A percentile compares a stretch with the other conserved stretches of the same genome.
These are phyloP conservation scores for Vesta saturnalis DNA, from an alignment of 2,888 invertebrate genomes.

Conservation along the genomic window DNA sequence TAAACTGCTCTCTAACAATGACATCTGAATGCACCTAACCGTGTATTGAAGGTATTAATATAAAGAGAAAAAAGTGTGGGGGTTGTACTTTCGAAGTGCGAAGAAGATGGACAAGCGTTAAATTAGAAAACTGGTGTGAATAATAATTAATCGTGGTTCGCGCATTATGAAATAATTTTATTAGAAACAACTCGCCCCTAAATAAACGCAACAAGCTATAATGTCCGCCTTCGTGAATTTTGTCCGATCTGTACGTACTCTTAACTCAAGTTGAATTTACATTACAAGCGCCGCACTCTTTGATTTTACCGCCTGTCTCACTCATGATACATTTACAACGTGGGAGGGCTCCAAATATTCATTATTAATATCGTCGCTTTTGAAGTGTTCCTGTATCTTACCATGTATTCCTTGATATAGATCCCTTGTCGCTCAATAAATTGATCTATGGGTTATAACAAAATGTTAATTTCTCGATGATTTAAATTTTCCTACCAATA, in stretches of 20 bases:
- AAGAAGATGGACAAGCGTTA: slow-evolving; percentile 40
- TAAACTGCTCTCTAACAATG: no score
- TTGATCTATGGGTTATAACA: slow-evolving; percentile 38
- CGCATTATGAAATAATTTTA: slow-evolving; percentile 38
- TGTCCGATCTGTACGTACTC: slow-evolving; percentile 28
- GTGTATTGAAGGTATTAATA: no score
- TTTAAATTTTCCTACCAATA: slow-evolving; percentile 11
- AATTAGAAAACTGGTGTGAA: slow-evolving; percentile 36
- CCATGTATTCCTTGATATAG: slow-evolving; percentile 45
- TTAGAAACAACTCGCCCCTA: slow-evolving; percentile 35
- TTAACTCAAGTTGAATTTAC: slow-evolving; percentile 41
- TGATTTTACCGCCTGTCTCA: slow-evolving; percentile 49
- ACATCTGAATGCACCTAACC: no score
- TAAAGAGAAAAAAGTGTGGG: no score
- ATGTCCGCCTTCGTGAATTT: slow-evolving; percentile 38
- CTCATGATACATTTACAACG: slow-evolving; percentile 57
- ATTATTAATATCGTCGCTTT: slow-evolving; percentile 48
- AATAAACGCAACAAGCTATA: slow-evolving; percentile 36
- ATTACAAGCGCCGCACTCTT: slow-evolving; percentile 49
- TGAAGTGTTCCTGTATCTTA: slow-evolving; percentile 45
- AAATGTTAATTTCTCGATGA: slow-evolving; percentile 18
- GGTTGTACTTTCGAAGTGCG: no score
- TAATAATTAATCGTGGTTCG: slow-evolving; percentile 43
- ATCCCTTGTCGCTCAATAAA: slow-evolving; percentile 42
- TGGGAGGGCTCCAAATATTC: slow-evolving; percentile 58